These are phyloP conservation scores for Channallabes apus DNA, from an alignment of 2,797 vertebrate species.

Conservation along the genomic window DNA sequence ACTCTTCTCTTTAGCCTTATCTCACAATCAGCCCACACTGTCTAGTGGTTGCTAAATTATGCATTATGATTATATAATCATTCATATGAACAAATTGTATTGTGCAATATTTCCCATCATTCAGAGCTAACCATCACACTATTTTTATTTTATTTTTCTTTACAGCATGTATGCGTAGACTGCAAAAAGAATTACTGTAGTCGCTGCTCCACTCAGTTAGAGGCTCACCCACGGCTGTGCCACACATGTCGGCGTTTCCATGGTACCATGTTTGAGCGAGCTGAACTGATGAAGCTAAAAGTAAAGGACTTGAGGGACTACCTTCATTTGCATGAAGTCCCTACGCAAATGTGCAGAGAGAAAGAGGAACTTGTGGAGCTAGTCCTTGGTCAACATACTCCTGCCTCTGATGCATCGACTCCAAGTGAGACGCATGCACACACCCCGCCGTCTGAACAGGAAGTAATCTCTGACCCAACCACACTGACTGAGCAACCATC, in stretches of 20 bases:
- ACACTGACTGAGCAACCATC: slow-evolving; percentile 33
- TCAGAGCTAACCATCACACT: background rate
- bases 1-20: no score
- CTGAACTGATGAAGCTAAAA: slow-evolving; percentile 79
- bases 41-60: background rate
- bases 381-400: slow-evolving; percentile 83
- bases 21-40: background rate
- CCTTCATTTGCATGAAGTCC: slow-evolving; percentile 85
- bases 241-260: slow-evolving; percentile 78
- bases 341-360: slow-evolving; percentile 89
- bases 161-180: slow-evolving; percentile 76
- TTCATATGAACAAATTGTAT: background rate
- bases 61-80: background rate
- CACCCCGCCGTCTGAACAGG: slow-evolving; percentile 26
- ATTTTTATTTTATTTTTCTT: background rate
- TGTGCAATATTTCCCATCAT: background rate
- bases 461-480: slow-evolving; percentile 50
- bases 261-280: slow-evolving; percentile 69
- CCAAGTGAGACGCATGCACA: slow-evolving; percentile 41
- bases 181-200: slow-evolving; percentile 75
- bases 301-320: slow-evolving; percentile 95
- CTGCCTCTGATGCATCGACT: slow-evolving; percentile 61
- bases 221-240: slow-evolving; percentile 71
- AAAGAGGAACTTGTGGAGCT: slow-evolving; percentile 94
- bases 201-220: slow-evolving; percentile 67